Percentiles rank a stretch among this genome's conserved stretches.
phyloP scores from a whole-genome alignment of 23 tunicate genomes.

The Botrylloides violaceus region DNA sequence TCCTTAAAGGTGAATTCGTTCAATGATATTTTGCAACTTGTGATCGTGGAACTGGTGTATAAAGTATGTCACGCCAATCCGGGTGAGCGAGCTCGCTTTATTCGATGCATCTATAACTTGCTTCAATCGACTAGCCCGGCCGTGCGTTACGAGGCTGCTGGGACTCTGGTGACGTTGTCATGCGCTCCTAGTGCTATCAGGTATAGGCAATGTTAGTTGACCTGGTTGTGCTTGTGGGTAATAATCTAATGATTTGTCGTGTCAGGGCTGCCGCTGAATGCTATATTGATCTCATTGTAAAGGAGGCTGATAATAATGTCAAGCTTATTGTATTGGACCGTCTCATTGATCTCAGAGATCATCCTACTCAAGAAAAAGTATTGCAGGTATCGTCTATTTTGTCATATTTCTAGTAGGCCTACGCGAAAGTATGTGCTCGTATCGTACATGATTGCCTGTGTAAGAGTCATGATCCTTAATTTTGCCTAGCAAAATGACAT shows the following conservation, averaged over 20 bases:
- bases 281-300: constrained; percentile 93
- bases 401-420: neutral
- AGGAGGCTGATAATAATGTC: constrained; percentile 98
- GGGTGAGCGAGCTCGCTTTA: constrained; percentile 86
- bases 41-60: constrained; percentile 96
- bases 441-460: too few species aligned
- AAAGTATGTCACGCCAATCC: constrained; percentile 99
- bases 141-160: constrained; percentile 97
- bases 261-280: constrained; percentile 95
- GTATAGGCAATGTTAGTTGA: constrained; percentile 16
- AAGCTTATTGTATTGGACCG: constrained; percentile 96
- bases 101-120: constrained; percentile 94
- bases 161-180: constrained; percentile 92
- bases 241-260: neutral
- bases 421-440: too few species aligned
- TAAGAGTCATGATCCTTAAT: too few species aligned
- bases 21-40: constrained; percentile 97
- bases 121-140: constrained; percentile 97
- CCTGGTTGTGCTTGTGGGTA: neutral
- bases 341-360: constrained; percentile 76
- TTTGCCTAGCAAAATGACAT: too few species aligned
- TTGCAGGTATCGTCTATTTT: constrained; percentile 40
- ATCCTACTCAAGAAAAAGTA: constrained; percentile 86
- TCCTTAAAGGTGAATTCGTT: constrained; percentile 78
- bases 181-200: constrained; percentile 93